A percentile compares a stretch with the other conserved stretches of the same genome.
Evolutionary conservation across 1,140 invertebrate genomes (phyloP).

Genomic region (Cheumatopsyche charites): DNA sequence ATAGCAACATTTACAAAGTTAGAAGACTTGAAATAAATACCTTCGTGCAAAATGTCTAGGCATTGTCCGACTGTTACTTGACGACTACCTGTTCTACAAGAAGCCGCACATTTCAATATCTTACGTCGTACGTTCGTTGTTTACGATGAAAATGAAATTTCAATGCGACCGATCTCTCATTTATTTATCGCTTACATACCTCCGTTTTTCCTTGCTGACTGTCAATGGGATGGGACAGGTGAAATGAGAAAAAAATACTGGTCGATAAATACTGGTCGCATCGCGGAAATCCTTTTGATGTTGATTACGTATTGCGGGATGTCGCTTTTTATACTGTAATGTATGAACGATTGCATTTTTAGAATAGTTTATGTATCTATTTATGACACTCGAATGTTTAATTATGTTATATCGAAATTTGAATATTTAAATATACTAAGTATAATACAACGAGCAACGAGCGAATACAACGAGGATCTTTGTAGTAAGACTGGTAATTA

Average conservation of each 20-base stretch:
- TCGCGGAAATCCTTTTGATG: constrained; percentile 5
- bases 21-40: no score
- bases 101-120: constrained; percentile 12
- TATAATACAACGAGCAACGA: no score
- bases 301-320: background rate
- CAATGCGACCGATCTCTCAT: background rate
- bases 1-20: no score
- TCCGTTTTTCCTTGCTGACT: background rate
- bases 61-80: no score
- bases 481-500: no score
- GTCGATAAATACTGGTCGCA: background rate
- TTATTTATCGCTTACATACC: background rate
- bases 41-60: background rate
- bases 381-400: no score
- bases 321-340: background rate
- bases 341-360: no score
- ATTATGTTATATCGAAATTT: no score
- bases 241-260: background rate
- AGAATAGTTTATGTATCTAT: no score
- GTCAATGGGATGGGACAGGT: background rate
- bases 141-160: constrained; percentile 22
- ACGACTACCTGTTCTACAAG: constrained; percentile 22
- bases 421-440: no score
- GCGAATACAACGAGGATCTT: no score
- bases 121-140: background rate